phyloP scores from a whole-genome alignment of 2,113 vertebrate genomes.

The Rissa tridactyla region DNA sequence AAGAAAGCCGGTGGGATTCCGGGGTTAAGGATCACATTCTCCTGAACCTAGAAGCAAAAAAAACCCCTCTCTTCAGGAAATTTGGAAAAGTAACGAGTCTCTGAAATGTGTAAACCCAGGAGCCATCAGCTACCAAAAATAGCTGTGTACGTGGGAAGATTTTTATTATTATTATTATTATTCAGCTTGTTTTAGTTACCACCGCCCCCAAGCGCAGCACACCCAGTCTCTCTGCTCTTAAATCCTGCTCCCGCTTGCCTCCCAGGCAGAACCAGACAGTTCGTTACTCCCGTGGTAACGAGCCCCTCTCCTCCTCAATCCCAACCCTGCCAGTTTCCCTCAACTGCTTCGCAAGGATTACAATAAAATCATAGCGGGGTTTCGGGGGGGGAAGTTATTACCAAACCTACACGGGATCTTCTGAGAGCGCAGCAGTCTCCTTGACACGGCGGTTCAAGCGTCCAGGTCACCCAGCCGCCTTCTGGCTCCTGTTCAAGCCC shows the following conservation, averaged over 20 bases:
- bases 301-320: neutral
- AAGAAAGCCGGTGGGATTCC: neutral
- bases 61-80: neutral
- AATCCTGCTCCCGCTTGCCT: neutral
- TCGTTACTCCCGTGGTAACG: neutral
- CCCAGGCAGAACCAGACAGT: neutral
- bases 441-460: rapidly evolving
- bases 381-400: neutral
- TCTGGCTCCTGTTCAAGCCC: neutral
- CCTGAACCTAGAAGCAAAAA: neutral
- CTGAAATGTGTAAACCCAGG: neutral
- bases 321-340: neutral
- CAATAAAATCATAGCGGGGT: neutral
- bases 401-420: neutral
- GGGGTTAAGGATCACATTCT: neutral
- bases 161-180: neutral
- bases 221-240: neutral
- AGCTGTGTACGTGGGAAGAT: neutral
- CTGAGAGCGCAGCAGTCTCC: neutral
- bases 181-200: neutral
- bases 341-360: neutral
- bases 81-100: neutral
- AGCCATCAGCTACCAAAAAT: neutral
- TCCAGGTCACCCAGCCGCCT: neutral
- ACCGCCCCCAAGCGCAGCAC: neutral